Conservation (phyloP, 2,888 invertebrate species). For the Cephalotes varians region DNA sequence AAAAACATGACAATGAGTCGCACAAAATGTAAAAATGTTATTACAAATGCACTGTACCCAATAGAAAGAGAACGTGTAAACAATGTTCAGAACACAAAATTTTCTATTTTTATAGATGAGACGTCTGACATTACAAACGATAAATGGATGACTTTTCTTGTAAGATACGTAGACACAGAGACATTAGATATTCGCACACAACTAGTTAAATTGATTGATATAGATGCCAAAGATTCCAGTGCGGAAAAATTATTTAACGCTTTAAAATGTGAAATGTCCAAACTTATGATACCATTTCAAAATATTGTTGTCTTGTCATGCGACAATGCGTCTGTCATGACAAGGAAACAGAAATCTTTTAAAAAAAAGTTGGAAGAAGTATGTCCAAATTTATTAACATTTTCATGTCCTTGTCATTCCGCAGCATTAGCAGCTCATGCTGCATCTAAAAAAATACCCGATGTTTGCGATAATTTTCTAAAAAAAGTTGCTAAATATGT, state of each 20-base stretch:
- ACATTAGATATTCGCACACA: too few species aligned
- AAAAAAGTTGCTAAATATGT: background rate
- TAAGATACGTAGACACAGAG: too few species aligned
- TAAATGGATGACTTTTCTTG: background rate
- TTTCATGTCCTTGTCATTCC: background rate
- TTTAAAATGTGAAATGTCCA: background rate
- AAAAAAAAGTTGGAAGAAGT: background rate
- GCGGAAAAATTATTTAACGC: background rate
- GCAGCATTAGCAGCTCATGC: background rate
- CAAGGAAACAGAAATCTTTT: background rate
- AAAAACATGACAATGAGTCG: background rate
- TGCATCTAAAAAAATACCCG: background rate
- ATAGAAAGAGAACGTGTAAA: background rate
- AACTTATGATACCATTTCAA: background rate
- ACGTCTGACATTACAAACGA: background rate
- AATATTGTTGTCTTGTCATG: background rate
- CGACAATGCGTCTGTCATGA: background rate
- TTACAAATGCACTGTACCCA: background rate
- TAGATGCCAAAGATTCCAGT: background rate
- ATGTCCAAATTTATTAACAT: background rate
- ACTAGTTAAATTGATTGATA: background rate
- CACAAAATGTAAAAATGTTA: background rate
- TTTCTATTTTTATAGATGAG: background rate
- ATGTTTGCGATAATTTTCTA: background rate
- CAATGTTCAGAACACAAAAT: background rate